phyloP scores from a whole-genome alignment of 2,888 invertebrate genomes.

The Melanchra persicariae region DNA sequence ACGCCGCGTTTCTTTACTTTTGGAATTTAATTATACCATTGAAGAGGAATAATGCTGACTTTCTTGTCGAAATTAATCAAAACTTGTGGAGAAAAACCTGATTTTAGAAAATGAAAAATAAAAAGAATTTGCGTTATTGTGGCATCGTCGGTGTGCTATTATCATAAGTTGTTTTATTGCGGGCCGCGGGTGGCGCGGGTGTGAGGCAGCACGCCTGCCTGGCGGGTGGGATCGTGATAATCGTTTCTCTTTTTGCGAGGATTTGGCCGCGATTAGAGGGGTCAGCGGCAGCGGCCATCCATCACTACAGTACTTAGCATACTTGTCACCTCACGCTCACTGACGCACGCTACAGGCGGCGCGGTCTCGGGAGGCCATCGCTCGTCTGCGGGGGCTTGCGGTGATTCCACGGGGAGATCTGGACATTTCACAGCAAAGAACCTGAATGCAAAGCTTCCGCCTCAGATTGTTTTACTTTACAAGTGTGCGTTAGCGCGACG shows the following conservation, averaged over 20 bases:
- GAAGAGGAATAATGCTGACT: conserved; percentile 64
- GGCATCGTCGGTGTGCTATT: conserved; percentile 43
- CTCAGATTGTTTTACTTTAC: neutral
- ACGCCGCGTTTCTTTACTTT: conserved; percentile 57
- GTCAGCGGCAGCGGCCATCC: conserved; percentile 6
- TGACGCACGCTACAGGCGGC: neutral
- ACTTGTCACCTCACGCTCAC: conserved; percentile 8
- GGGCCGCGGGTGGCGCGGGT: neutral
- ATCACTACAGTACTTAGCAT: conserved; percentile 19
- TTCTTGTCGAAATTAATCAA: conserved; percentile 71
- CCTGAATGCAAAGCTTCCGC: neutral
- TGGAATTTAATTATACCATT: conserved; percentile 72
- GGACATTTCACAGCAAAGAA: neutral
- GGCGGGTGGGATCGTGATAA: conserved; percentile 16
- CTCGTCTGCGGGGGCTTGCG: neutral
- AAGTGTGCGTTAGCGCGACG: neutral
- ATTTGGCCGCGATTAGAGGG: conserved; percentile 37
- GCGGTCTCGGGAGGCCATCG: neutral
- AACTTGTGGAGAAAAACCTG: conserved; percentile 57
- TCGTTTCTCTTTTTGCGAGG: conserved; percentile 39
- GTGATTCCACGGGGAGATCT: neutral
- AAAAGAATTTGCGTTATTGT: conserved; percentile 65
- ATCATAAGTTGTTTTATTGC: conserved; percentile 58
- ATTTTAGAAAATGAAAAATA: conserved; percentile 67
- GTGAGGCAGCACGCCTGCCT: too few species aligned